A percentile compares a stretch with the other conserved stretches of the same genome.
phyloP scores from a whole-genome alignment of 2,888 invertebrate species.

The Tetramorium bicarinatum region DNA sequence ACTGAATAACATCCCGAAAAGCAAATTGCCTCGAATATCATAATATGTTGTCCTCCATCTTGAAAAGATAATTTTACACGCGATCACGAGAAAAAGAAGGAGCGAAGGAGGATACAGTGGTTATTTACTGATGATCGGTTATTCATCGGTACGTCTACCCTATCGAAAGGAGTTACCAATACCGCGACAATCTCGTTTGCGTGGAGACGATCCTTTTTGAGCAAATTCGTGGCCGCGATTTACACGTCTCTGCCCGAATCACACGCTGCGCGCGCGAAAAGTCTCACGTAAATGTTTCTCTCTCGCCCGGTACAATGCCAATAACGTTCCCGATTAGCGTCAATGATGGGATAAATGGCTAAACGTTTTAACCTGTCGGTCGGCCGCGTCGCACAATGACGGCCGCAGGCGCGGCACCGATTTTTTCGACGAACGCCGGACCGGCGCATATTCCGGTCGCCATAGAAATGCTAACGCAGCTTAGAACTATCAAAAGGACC shows the following conservation, averaged over 20 bases:
- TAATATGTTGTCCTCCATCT: neutral
- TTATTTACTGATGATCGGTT: conserved; percentile 26
- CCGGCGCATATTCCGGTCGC: conserved; percentile 69
- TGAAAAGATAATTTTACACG: conserved; percentile 22
- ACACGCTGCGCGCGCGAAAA: conserved; percentile 17
- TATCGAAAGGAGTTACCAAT: neutral
- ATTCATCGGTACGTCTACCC: conserved; percentile 2
- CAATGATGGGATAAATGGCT: conserved; percentile 75
- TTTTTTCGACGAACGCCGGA: conserved; percentile 61
- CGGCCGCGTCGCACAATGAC: conserved; percentile 67
- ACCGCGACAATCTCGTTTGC: conserved; percentile 28
- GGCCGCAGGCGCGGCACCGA: conserved; percentile 61
- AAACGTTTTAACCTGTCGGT: conserved; percentile 71
- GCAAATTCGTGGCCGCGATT: conserved; percentile 42
- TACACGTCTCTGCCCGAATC: conserved; percentile 42
- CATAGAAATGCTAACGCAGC: conserved; percentile 76
- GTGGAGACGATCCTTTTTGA: conserved; percentile 21
- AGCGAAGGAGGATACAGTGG: neutral
- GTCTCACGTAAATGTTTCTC: conserved; percentile 20
- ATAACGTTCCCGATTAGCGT: conserved; percentile 68
- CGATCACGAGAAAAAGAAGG: neutral
- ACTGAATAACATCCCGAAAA: neutral
- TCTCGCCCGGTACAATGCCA: conserved; percentile 22
- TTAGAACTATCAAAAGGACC: conserved; percentile 73
- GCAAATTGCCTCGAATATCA: neutral